These are phyloP conservation scores for Phalanger gymnotis DNA, from an alignment of 2,797 vertebrate genomes.

Conservation along the genomic window DNA sequence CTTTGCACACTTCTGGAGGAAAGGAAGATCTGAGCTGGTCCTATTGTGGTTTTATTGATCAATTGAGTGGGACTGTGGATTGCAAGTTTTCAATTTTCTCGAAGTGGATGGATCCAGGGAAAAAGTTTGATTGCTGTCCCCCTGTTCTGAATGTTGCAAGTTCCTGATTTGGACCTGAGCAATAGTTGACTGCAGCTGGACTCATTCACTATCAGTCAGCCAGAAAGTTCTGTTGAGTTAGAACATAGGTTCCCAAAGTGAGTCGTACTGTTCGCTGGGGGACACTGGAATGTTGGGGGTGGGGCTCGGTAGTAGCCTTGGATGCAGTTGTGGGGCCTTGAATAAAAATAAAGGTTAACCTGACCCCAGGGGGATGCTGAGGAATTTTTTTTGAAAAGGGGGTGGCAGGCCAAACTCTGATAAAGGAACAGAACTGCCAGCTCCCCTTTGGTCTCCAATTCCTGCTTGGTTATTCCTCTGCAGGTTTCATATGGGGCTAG, in stretches of 20 bases:
- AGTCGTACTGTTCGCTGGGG: too few species aligned
- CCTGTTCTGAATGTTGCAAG: background rate
- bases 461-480: background rate
- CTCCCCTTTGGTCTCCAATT: background rate
- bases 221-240: background rate
- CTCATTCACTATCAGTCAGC: background rate
- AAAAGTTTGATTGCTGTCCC: background rate
- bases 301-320: too few species aligned
- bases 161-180: background rate
- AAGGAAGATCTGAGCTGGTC: background rate
- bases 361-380: too few species aligned
- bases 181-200: background rate
- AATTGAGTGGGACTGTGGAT: background rate
- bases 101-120: background rate
- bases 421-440: background rate
- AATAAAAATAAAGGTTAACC: too few species aligned
- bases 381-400: too few species aligned
- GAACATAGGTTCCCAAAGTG: too few species aligned
- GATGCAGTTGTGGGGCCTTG: too few species aligned
- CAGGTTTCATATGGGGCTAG: background rate
- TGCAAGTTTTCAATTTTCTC: background rate
- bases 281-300: too few species aligned
- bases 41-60: background rate
- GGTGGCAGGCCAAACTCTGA: too few species aligned
- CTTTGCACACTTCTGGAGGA: background rate